phyloP scores from a whole-genome alignment of 2,888 invertebrate genomes.

The Augochlorella aurata region DNA sequence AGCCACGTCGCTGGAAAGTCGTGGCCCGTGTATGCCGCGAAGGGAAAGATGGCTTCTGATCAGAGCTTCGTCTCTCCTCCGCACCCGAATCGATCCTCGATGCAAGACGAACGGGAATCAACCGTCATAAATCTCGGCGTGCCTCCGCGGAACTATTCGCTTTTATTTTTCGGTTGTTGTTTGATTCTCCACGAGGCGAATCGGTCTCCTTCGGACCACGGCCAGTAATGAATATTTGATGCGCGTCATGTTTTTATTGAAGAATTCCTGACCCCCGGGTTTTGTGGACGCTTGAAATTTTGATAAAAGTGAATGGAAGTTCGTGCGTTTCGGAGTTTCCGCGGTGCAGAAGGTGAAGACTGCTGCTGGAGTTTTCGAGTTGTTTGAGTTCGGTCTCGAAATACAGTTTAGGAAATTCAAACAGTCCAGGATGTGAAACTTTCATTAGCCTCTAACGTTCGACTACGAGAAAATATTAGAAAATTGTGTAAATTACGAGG shows the following conservation, averaged over 20 bases:
- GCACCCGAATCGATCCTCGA: constrained; percentile 60
- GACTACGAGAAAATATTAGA: neutral
- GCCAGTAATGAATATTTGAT: constrained; percentile 12
- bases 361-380: neutral
- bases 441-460: neutral
- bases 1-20: constrained; percentile 61
- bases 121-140: constrained; percentile 58
- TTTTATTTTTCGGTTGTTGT: constrained; percentile 27
- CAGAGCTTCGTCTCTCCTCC: constrained; percentile 17
- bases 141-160: constrained; percentile 20
- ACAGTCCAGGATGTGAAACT: neutral
- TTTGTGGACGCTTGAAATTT: constrained; percentile 4
- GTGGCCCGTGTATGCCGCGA: constrained; percentile 56
- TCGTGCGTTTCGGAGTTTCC: neutral
- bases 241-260: neutral
- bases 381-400: constrained; percentile 8
- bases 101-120: constrained; percentile 62
- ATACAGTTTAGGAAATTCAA: constrained; percentile 7
- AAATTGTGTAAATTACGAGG: neutral
- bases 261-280: neutral
- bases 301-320: constrained; percentile 8
- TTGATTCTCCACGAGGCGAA: no score
- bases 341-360: neutral
- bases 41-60: constrained; percentile 53
- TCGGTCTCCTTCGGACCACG: neutral